Conservation (phyloP, 2,113 vertebrate species). For the Natator depressus region DNA sequence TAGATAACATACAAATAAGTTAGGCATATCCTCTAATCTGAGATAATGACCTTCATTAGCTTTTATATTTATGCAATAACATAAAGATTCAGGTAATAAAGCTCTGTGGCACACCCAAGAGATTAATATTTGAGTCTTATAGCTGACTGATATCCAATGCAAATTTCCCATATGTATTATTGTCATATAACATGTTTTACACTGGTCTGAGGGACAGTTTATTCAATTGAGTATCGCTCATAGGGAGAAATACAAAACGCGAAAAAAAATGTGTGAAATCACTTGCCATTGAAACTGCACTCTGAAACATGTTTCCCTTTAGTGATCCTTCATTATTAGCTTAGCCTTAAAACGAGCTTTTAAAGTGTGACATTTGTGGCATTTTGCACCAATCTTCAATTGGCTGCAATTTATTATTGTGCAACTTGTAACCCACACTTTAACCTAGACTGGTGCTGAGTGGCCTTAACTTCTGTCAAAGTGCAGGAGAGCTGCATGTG, state of each 20-base stretch:
- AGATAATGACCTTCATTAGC: conserved; percentile 21
- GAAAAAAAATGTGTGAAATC: not conserved
- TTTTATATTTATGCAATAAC: not conserved
- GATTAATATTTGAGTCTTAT: not conserved
- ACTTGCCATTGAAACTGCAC: not conserved
- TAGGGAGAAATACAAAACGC: not conserved
- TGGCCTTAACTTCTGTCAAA: not conserved
- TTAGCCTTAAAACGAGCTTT: not conserved
- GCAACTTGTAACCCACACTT: not conserved
- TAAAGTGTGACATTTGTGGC: not conserved
- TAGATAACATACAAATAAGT: conserved; percentile 35
- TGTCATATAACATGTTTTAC: not conserved
- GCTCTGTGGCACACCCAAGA: not conserved
- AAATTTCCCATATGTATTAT: not conserved
- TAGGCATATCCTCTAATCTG: conserved; percentile 39
- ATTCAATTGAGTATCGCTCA: not conserved
- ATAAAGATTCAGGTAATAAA: not conserved
- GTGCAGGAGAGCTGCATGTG: not conserved
- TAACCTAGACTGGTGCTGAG: not conserved
- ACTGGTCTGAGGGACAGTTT: not conserved
- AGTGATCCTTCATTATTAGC: not conserved
- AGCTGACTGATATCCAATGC: not conserved
- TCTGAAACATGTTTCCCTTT: not conserved
- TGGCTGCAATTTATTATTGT: not conserved
- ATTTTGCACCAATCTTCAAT: not conserved